A percentile compares a stretch with the other conserved stretches of the same genome.
phyloP scores from a whole-genome alignment of 2,113 vertebrate species.

The Pluvianellus socialis region DNA sequence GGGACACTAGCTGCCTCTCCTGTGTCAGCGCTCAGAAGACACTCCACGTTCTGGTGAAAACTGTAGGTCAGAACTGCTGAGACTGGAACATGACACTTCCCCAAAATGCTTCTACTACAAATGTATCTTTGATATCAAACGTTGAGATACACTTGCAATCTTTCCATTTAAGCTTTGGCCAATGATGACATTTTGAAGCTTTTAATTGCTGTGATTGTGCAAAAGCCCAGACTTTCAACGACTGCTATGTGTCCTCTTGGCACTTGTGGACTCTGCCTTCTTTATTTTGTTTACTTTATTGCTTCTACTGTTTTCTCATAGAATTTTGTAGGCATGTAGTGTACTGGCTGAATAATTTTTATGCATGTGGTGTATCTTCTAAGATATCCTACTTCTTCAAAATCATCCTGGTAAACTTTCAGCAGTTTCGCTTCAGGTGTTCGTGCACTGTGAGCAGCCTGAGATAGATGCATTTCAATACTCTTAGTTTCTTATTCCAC shows the following conservation, averaged over 20 bases:
- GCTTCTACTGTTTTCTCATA: not conserved
- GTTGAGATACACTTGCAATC: accelerated
- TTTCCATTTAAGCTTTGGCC: not conserved
- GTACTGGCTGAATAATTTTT: not conserved
- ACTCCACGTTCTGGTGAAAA: not conserved
- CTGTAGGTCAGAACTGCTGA: not conserved
- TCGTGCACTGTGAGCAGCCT: not conserved
- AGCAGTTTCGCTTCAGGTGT: not conserved
- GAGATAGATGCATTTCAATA: not conserved
- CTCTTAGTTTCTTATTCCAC: not conserved
- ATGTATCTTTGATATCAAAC: not conserved
- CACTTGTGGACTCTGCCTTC: not conserved
- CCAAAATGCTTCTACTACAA: not conserved
- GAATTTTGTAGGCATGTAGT: not conserved
- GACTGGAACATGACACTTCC: not conserved
- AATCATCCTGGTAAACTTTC: not conserved
- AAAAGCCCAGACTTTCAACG: not conserved
- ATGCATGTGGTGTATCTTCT: not conserved
- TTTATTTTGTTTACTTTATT: not conserved
- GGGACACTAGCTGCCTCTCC: not conserved
- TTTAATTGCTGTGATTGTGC: not conserved
- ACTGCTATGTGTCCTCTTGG: not conserved
- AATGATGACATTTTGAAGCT: not conserved
- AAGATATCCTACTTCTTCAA: not conserved
- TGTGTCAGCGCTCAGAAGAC: not conserved